Base-by-base conservation (phyloP, 2,797 vertebrate genomes). In the Tenualosa thibaudeaui region DNA sequence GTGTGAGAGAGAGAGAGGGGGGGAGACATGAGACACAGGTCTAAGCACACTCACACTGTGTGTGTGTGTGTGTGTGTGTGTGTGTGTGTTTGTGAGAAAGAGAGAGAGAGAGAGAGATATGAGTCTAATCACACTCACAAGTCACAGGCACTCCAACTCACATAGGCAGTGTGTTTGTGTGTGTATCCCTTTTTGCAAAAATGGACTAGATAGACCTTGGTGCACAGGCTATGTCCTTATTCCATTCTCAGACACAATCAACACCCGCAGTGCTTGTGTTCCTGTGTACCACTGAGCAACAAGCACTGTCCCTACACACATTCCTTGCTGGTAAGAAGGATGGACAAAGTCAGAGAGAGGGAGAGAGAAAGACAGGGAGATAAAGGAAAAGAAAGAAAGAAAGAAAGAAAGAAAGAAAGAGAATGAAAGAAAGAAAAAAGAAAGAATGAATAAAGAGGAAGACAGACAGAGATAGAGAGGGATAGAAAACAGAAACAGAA, bases 401-500 rank as follows among this genome's bases (percentile, higher is more conserved):
- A 31, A 31, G 31, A 31, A 31, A 0, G 31, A 31, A 31, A 31
- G 31, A 31, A 31, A 31, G 31, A 31, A 1, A n/a, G n/a, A 81
- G 75, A 81, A 58, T 68, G 31, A 31, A 31, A 31, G 31, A 31
- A 31, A 31, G 31, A 31, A 31, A 0, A 31, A 31, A 31, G 31
- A 31, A 31, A 31, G 31, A 31, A 1, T 31, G 31, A 31, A 31
- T 31, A 31, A 0, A 31, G 31, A 68, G 24, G 31, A 6, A 0
- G 31, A 71, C 2, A 40, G 31, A 37, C 24, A 71, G 31, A 71
- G 26, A 40, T 31, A 71, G 31, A 71, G 65, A 71, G 13, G n/a
- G 31, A 37, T 40, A 71, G 26, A 71, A 37, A 71, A 31, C 15
- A 71, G 65, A 78, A 46, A 78, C 50, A 81, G 81, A 81, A 60